Conservation (phyloP, 2,888 invertebrate genomes). For the Leptopilina syphax region DNA sequence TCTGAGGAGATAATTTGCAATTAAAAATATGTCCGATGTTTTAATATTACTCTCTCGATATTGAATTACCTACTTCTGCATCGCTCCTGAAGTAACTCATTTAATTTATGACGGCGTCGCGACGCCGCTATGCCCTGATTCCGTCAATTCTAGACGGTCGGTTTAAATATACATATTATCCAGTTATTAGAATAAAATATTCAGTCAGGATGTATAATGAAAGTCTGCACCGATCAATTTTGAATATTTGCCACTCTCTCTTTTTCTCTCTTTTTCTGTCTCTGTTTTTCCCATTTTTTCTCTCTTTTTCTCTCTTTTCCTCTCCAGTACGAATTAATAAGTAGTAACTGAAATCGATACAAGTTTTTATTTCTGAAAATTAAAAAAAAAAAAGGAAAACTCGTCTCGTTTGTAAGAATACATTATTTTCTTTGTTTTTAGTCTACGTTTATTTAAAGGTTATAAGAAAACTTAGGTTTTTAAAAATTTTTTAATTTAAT, state of each 20-base stretch:
- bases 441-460: too few species aligned
- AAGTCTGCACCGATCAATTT: constrained; percentile 39
- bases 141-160: constrained; percentile 69
- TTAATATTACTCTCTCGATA: constrained; percentile 64
- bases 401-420: too few species aligned
- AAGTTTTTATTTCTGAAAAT: background rate
- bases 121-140: constrained; percentile 72
- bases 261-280: too few species aligned
- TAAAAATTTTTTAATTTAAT: too few species aligned
- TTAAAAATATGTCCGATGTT: constrained; percentile 50
- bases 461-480: too few species aligned
- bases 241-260: background rate
- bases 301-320: background rate
- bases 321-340: constrained; percentile 39
- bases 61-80: constrained; percentile 68
- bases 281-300: background rate
- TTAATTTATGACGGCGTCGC: constrained; percentile 73
- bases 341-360: constrained; percentile 18
- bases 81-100: constrained; percentile 71
- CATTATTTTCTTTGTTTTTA: too few species aligned
- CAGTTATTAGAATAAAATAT: constrained; percentile 69
- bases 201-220: constrained; percentile 66
- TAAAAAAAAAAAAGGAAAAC: background rate
- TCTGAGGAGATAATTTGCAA: background rate
- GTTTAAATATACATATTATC: constrained; percentile 71